Conservation (phyloP, 64 coral and sea anemone species). For the Stichodactyla helianthus region DNA sequence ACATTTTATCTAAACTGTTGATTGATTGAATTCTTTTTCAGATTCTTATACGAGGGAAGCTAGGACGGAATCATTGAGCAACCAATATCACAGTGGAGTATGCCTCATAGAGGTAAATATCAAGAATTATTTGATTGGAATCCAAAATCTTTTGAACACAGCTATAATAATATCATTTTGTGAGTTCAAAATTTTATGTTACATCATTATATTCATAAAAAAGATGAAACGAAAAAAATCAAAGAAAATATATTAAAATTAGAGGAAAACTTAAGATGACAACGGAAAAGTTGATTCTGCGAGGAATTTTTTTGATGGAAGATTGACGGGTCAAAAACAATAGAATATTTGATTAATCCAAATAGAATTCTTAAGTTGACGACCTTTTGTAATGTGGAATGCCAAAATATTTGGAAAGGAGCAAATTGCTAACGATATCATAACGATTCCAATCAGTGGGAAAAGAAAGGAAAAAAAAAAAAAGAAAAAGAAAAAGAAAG, state of each 20-base stretch:
- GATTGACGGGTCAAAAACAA: neutral
- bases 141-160: neutral
- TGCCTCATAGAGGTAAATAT: conserved; percentile 64
- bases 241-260: too few species aligned
- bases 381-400: neutral
- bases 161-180: neutral
- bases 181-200: neutral
- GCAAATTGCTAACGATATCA: neutral
- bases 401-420: neutral
- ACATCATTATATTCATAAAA: neutral
- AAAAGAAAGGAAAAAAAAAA: too few species aligned
- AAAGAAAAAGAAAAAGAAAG: too few species aligned
- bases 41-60: conserved; percentile 49
- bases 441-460: too few species aligned
- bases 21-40: conserved; percentile 30
- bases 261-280: neutral
- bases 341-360: conserved; percentile 21
- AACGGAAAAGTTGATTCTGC: neutral
- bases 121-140: neutral
- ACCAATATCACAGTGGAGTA: conserved; percentile 51
- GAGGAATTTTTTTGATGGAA: neutral
- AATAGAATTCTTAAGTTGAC: neutral
- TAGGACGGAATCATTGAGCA: conserved; percentile 44
- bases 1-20: neutral
- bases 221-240: too few species aligned